phyloP scores from a whole-genome alignment of 1,140 invertebrate genomes.

The Euglossa dilemma region DNA sequence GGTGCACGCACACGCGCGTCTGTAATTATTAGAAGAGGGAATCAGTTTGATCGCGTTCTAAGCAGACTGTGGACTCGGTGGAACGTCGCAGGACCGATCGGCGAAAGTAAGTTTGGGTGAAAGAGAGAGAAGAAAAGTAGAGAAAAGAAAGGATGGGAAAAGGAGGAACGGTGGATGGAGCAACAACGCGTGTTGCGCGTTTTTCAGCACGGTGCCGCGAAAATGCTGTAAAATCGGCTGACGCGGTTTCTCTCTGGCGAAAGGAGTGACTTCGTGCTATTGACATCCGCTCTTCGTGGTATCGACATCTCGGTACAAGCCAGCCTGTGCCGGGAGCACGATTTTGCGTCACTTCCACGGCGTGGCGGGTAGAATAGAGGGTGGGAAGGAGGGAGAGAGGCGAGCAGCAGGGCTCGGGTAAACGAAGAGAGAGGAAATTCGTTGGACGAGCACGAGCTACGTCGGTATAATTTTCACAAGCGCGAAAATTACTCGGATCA shows the following conservation, averaged over 20 bases:
- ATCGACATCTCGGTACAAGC: constrained; percentile 79
- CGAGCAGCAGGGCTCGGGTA: neutral
- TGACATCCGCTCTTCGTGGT: constrained; percentile 80
- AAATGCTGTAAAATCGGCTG: constrained; percentile 64
- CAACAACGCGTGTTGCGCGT: constrained; percentile 17
- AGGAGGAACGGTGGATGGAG: constrained; percentile 10
- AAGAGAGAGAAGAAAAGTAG: neutral
- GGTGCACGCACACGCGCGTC: constrained; percentile 7
- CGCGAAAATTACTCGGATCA: constrained; percentile 73
- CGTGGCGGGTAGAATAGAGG: constrained; percentile 1
- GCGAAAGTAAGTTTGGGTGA: no score
- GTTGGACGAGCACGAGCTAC: constrained; percentile 46
- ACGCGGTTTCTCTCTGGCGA: constrained; percentile 56
- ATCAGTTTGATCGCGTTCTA: no score
- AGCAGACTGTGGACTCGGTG: no score
- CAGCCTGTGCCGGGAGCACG: constrained; percentile 69
- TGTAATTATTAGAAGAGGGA: neutral
- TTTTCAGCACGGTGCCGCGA: constrained; percentile 26
- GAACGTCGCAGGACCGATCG: no score
- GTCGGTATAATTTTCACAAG: constrained; percentile 76
- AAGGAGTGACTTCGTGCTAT: constrained; percentile 77
- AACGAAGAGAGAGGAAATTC: constrained; percentile 4
- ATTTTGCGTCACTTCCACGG: constrained; percentile 75
- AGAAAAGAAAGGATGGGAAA: neutral
- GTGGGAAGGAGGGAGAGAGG: neutral